phyloP scores from a whole-genome alignment of 2,113 vertebrate species.

The Centrocercus urophasianus region DNA sequence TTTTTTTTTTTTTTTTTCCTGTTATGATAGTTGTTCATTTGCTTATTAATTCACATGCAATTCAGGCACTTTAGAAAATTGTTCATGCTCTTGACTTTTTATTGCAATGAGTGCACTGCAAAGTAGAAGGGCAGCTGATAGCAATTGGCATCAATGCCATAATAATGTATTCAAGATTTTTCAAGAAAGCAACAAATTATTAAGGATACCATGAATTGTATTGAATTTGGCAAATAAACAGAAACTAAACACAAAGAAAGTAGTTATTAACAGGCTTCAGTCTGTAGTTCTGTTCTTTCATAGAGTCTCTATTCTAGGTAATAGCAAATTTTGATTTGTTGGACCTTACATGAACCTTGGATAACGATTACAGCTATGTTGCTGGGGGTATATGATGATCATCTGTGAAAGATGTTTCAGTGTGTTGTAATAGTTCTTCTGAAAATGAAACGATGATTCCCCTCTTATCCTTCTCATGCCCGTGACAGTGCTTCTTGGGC shows the following conservation, averaged over 20 bases:
- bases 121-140: neutral
- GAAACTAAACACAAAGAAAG: neutral
- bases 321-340: neutral
- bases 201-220: conserved; percentile 7
- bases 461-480: neutral
- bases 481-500: neutral
- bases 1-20: neutral
- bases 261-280: neutral
- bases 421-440: neutral
- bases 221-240: neutral
- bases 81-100: conserved; percentile 23
- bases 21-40: neutral
- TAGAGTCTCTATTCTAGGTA: neutral
- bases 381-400: neutral
- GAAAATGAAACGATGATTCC: neutral
- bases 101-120: neutral
- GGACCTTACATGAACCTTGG: neutral
- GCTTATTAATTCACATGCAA: neutral
- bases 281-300: neutral
- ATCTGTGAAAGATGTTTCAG: neutral
- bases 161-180: neutral
- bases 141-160: conserved; percentile 3
- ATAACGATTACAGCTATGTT: neutral
- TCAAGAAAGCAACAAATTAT: neutral
- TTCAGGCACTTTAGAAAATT: conserved; percentile 13